phyloP scores from a whole-genome alignment of 2,113 vertebrate species.

The Fulica atra region DNA sequence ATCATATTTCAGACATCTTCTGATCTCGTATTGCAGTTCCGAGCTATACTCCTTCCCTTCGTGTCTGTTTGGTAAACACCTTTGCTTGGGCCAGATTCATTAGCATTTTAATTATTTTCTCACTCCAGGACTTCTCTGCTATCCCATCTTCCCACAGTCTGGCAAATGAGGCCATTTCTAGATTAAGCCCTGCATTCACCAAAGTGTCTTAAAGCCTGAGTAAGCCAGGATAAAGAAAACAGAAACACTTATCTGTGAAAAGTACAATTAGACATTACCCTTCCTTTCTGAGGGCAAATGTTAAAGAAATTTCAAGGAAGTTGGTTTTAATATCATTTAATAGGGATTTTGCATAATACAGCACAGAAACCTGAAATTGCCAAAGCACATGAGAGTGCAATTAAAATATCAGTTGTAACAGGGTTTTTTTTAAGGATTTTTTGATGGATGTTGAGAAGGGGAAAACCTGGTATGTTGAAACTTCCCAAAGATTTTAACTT shows the following conservation, averaged over 20 bases:
- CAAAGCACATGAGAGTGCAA: neutral
- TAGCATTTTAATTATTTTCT: conserved; percentile 65
- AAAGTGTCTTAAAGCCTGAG: neutral
- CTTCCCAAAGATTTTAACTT: neutral
- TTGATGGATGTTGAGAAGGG: neutral
- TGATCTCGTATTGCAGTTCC: conserved; percentile 20
- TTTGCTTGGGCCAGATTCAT: conserved; percentile 45
- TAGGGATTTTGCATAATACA: neutral
- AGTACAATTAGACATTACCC: neutral
- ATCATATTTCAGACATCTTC: conserved; percentile 33
- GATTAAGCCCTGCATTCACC: neutral
- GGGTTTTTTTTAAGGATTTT: neutral
- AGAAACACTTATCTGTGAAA: neutral
- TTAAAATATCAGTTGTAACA: neutral
- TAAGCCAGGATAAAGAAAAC: neutral
- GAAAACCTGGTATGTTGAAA: neutral
- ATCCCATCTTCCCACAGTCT: neutral
- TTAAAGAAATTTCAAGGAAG: conserved; percentile 5
- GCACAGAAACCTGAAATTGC: neutral
- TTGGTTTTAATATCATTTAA: neutral
- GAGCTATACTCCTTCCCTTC: conserved; percentile 7
- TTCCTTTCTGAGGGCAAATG: neutral
- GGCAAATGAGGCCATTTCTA: neutral
- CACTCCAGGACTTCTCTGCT: conserved; percentile 12
- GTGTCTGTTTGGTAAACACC: conserved; percentile 51